Evolutionary conservation across 30 jellyfish, hydroid and myxozoan genomes (phyloP), one percentile per base, ranked within the genome.

Genomic region (Aurelia aurita): DNA sequence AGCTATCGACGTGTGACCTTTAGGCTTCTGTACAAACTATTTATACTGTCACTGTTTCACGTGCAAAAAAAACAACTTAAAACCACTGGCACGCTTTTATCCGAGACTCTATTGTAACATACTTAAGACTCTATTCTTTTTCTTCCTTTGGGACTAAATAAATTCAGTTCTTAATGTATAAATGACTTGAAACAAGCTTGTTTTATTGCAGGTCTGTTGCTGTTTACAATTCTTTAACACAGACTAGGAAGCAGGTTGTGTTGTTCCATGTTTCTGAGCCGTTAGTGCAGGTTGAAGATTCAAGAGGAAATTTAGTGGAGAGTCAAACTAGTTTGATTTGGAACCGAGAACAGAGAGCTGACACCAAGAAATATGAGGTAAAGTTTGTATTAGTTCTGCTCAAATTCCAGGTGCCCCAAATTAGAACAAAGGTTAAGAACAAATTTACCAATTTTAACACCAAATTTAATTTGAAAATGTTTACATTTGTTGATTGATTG

Each of bases 141-240:
- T n/a, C n/a, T n/a, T n/a, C n/a, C n/a, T n/a, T n/a, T n/a, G n/a
- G n/a, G n/a, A n/a, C n/a, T n/a, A n/a, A 64, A 81, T 79, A 14
- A 74, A 60, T 34, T 22, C 54, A 64, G n/a, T n/a, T n/a, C 19
- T 10, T n/a, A 22, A 26, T 60, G 21, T 15, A 13, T 60, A 22
- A 10, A 18, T 13, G 22, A 13, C 27, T 26, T 60, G 31, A 10
- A n/a, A 72, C 35, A 49, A n/a, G 35, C 13, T 72, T 58, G n/a
- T 27, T 76, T 26, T 26, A 15, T 31, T 67, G 26, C 51, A 72
- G 87, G 71, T 58, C 65, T 5, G 96, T 91, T 12, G 90, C 71
- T 22, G 83, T 91, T 61, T 91, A 77, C 67, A 91, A 91, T 66
- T 91, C 98, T 2, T 82, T 91, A 8, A 84, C 98, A 19, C 95